Conservation (phyloP, 2,888 invertebrate genomes). For the Diaphora mendica region DNA sequence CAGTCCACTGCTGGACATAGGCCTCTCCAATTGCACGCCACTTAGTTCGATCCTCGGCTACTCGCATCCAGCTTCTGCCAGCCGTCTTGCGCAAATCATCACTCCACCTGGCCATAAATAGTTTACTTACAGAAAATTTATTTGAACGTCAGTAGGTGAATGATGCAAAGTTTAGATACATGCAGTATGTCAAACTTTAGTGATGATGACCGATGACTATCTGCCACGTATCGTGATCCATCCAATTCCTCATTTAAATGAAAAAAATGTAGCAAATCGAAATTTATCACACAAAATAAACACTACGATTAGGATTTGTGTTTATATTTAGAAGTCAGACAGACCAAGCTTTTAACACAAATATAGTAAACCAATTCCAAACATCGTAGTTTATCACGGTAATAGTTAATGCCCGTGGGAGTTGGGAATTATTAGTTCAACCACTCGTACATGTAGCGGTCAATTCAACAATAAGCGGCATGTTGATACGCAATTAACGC, state of each 20-base stretch:
- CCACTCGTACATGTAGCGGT: slow-evolving; percentile 37
- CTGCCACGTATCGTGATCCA: not conserved
- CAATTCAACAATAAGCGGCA: slow-evolving; percentile 59
- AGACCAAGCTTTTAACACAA: not conserved
- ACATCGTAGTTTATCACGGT: slow-evolving; percentile 32
- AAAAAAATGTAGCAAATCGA: not conserved
- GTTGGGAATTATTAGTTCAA: slow-evolving; percentile 36
- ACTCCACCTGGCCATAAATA: too few relatives aligned
- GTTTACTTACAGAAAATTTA: too few relatives aligned
- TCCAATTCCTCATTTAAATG: not conserved
- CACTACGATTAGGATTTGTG: not conserved
- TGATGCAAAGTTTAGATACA: too few relatives aligned
- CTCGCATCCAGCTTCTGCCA: too few relatives aligned
- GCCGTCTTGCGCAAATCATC: too few relatives aligned
- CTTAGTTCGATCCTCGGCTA: too few relatives aligned
- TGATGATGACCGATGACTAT: not conserved
- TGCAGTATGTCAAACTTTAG: not conserved
- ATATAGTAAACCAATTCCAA: slow-evolving; percentile 15
- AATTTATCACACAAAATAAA: not conserved
- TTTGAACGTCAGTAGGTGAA: too few relatives aligned
- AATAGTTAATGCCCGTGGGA: slow-evolving; percentile 32
- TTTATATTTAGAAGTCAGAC: not conserved
- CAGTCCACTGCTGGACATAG: too few relatives aligned
- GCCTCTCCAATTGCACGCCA: too few relatives aligned
- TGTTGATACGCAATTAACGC: slow-evolving; percentile 65